phyloP scores from a whole-genome alignment of 2,888 invertebrate genomes.

The Thymelicus sylvestris region DNA sequence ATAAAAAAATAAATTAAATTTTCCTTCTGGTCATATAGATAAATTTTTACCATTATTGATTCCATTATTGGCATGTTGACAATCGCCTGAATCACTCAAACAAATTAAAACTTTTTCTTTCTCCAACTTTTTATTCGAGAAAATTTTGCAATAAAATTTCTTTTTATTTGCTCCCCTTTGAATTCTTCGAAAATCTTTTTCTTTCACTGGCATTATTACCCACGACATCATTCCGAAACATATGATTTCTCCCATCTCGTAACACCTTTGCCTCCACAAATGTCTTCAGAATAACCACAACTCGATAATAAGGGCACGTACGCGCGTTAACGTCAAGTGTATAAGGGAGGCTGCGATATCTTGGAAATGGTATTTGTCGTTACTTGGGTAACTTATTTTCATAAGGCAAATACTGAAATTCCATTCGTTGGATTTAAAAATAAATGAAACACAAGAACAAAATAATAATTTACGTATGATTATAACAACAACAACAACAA shows the following conservation, averaged over 20 bases:
- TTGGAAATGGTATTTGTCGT: slow-evolving; percentile 28
- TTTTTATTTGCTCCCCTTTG: neutral
- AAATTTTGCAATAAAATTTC: neutral
- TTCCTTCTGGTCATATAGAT: too few relatives aligned
- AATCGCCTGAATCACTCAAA: too few relatives aligned
- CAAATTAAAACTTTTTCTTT: too few relatives aligned
- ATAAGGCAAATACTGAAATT: neutral
- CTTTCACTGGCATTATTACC: slow-evolving; percentile 6
- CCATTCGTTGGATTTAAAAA: neutral
- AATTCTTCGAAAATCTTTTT: neutral
- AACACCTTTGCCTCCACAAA: slow-evolving; percentile 27
- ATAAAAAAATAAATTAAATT: too few relatives aligned
- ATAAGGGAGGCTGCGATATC: slow-evolving; percentile 19
- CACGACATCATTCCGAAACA: slow-evolving; percentile 15
- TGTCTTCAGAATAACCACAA: slow-evolving; percentile 20
- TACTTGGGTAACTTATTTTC: slow-evolving; percentile 10
- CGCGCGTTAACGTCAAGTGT: slow-evolving; percentile 22
- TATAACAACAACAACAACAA: too few relatives aligned
- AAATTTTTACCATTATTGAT: too few relatives aligned
- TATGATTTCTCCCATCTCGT: slow-evolving; percentile 15
- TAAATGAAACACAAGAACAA: too few relatives aligned
- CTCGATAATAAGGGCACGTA: slow-evolving; percentile 24
- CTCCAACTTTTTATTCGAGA: neutral
- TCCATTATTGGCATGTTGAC: too few relatives aligned
- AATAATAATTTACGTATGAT: too few relatives aligned